Base-by-base conservation (phyloP, 2,113 vertebrate genomes). In the Xyrauchen texanus region DNA sequence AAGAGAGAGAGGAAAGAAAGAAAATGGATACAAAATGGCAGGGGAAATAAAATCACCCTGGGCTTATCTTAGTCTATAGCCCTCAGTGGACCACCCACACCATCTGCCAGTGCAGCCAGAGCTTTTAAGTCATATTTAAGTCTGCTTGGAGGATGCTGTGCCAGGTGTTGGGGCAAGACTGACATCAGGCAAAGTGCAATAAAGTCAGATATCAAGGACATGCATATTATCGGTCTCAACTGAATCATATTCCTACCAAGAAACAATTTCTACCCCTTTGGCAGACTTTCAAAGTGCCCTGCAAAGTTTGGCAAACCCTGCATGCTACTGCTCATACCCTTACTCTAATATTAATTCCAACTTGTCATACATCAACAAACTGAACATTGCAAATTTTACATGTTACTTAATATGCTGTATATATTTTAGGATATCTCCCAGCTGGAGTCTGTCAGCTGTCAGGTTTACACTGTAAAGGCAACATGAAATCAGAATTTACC, bases 201-300 rank as follows among this genome's bases (percentile, higher is more conserved):
- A 60, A 72, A 63, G 71, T 61, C 57, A 74, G 46, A 75, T 75
- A 63, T 75, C 58, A 75, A 75, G 60, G 72, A 75, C 72, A 75
- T 34, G 72, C 60, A 75, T 42, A 63, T 75, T 63, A 75, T 63
- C 7, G 63, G 15, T 63, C 72, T 75, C 72, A 42, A 63, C 72
- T 13, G 15, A 75, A 75, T 63, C 58, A 75, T 49, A 75, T 75
- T 63, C 7, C 60, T 47, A 34, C 72, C 72, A 75, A 62, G 51
- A 63, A 63, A 11, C 72, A 34, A 34, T 63, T 74, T 8, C 47
- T 60, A 55, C 72, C 72, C 47, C 52, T 74, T 34, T n/a, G 60
- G 72, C 46, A 34, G 15, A 63, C 47, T 51, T 51, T 52, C 21
- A 34, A 34, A 34, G 1, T 34, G n/a, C 60, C 57, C 46, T 34